Percentiles rank a stretch among this genome's conserved stretches.
Conservation (phyloP, 2,888 invertebrate species). For the Napeogenes sylphis region DNA sequence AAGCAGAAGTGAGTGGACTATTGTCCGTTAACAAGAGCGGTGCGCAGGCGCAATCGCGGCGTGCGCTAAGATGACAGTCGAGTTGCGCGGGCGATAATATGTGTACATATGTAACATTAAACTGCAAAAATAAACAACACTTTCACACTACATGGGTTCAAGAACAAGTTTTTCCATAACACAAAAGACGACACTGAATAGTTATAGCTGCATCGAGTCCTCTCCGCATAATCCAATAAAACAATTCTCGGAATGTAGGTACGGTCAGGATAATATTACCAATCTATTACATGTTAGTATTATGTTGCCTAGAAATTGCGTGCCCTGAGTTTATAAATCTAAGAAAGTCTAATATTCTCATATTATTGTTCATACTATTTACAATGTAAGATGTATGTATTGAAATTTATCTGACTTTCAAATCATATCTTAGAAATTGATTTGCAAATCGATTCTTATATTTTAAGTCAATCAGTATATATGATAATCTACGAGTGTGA, state of each 20-base stretch:
- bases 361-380: background rate
- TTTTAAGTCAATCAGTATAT: no score
- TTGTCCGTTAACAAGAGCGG: constrained; percentile 62
- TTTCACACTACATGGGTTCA: constrained; percentile 78
- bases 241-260: constrained; percentile 76
- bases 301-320: constrained; percentile 4
- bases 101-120: constrained; percentile 79
- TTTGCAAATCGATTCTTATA: no score
- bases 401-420: no score
- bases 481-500: no score
- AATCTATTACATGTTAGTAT: constrained; percentile 27
- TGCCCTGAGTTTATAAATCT: background rate
- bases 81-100: constrained; percentile 69
- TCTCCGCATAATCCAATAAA: constrained; percentile 77
- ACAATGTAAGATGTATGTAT: no score
- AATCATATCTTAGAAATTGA: no score
- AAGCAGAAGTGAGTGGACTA: constrained; percentile 43
- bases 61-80: constrained; percentile 60
- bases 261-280: constrained; percentile 54
- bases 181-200: constrained; percentile 79
- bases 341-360: background rate
- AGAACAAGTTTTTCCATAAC: constrained; percentile 79
- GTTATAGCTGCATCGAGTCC: constrained; percentile 77
- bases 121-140: constrained; percentile 76
- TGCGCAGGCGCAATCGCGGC: constrained; percentile 45